Evolutionary conservation across 2,797 vertebrate species (phyloP).

Genomic region (Halcyon chelicuti): DNA sequence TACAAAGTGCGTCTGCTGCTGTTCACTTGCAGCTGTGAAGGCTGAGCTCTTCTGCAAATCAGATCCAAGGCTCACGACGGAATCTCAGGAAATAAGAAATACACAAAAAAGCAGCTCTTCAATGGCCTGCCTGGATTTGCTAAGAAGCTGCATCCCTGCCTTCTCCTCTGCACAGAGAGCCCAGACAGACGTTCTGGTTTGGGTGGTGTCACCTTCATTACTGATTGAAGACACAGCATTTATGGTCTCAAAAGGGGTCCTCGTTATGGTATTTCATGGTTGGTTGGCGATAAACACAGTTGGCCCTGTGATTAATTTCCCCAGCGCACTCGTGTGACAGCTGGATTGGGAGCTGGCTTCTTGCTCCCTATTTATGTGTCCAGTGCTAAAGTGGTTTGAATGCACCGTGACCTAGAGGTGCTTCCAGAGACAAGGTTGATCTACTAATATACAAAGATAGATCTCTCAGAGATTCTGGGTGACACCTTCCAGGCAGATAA

Average conservation of each 20-base stretch:
- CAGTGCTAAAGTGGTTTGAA: neutral
- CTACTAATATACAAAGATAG: conserved; percentile 40
- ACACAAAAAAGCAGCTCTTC: neutral
- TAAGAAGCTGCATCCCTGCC: neutral
- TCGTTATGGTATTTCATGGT: neutral
- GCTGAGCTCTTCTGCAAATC: neutral
- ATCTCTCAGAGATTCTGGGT: conserved; percentile 1
- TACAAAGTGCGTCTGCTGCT: neutral
- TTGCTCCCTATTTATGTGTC: neutral
- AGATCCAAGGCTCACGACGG: neutral
- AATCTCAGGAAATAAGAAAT: neutral
- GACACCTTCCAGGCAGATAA: conserved; percentile 16
- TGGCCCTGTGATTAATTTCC: conserved; percentile 43
- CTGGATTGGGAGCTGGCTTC: conserved; percentile 29
- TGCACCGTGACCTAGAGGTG: neutral
- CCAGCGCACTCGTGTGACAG: neutral
- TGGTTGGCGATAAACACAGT: neutral
- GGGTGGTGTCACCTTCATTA: neutral
- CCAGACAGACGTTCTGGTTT: neutral
- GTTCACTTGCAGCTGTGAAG: neutral
- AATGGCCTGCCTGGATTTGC: neutral
- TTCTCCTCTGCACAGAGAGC: neutral
- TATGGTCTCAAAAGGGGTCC: neutral
- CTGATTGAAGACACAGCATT: neutral
- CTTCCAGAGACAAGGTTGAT: conserved; percentile 24